A percentile compares a stretch with the other conserved stretches of the same genome.
Conservation (phyloP, 1,140 invertebrate genomes). For the Sarcophaga peregrina region DNA sequence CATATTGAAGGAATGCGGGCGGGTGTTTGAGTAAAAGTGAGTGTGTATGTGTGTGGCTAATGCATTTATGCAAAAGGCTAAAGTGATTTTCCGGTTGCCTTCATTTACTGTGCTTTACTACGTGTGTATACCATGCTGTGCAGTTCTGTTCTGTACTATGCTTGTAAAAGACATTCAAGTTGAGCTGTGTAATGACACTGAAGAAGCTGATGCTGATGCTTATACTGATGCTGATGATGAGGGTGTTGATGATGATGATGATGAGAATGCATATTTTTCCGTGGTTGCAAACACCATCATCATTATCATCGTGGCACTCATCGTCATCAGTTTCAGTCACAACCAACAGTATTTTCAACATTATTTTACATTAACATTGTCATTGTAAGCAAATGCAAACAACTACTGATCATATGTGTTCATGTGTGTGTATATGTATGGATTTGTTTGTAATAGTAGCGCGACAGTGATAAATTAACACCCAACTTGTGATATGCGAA, state of each 20-base stretch:
- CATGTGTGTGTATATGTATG: neutral
- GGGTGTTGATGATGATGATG: neutral
- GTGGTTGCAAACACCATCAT: neutral
- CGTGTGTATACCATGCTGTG: neutral
- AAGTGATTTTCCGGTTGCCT: slow-evolving; percentile 40
- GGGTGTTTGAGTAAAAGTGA: neutral
- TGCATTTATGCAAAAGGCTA: slow-evolving; percentile 41
- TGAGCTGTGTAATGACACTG: slow-evolving; percentile 5
- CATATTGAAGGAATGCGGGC: neutral
- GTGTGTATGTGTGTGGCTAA: slow-evolving; percentile 5
- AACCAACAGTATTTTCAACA: neutral
- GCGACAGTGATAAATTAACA: slow-evolving; percentile 42
- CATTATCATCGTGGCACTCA: neutral
- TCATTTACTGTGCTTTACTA: slow-evolving; percentile 26
- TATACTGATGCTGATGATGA: neutral
- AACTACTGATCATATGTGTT: neutral
- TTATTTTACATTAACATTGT: neutral
- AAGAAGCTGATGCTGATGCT: neutral
- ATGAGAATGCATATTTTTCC: slow-evolving; percentile 7
- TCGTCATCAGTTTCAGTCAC: slow-evolving; percentile 8
- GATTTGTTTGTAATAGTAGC: neutral
- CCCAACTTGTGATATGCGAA: slow-evolving; percentile 21
- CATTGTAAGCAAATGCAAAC: neutral
- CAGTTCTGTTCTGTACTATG: no score
- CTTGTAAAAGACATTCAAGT: neutral